These are phyloP conservation scores for Gymnocypris eckloni DNA, from an alignment of 2,797 vertebrate species.

Conservation along the genomic window DNA sequence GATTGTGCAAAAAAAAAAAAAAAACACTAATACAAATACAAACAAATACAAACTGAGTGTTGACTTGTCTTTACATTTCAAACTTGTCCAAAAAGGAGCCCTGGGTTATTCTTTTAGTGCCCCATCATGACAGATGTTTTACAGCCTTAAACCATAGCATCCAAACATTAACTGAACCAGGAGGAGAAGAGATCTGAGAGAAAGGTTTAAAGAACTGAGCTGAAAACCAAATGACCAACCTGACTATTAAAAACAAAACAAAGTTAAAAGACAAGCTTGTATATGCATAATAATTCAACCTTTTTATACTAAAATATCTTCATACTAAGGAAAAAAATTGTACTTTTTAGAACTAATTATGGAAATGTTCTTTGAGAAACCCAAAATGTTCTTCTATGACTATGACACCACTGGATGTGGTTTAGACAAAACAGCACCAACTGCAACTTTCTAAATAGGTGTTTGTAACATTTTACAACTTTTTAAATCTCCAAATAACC, in stretches of 20 bases:
- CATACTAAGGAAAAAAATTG: not conserved
- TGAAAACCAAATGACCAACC: not conserved
- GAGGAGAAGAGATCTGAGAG: not conserved
- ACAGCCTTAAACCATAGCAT: slow-evolving; percentile 11
- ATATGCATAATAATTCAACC: not conserved
- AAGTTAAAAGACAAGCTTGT: not conserved
- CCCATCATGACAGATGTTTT: slow-evolving; percentile 15
- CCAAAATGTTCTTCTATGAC: not conserved
- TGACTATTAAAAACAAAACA: too few species aligned
- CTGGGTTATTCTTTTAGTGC: not conserved
- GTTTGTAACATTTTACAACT: not conserved
- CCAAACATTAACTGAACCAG: not conserved
- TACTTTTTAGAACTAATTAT: not conserved
- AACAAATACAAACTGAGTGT: not conserved
- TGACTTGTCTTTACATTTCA: not conserved
- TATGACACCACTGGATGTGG: not conserved
- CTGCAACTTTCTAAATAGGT: not conserved
- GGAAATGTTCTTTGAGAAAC: not conserved
- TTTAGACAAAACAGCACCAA: slow-evolving; percentile 8
- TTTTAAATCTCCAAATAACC: not conserved
- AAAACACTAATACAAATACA: not conserved
- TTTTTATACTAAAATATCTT: not conserved
- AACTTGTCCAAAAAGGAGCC: not conserved
- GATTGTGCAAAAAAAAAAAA: too few species aligned
- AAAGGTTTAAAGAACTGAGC: not conserved